phyloP scores from a whole-genome alignment of 2,888 invertebrate genomes.

The Thereva unica region DNA sequence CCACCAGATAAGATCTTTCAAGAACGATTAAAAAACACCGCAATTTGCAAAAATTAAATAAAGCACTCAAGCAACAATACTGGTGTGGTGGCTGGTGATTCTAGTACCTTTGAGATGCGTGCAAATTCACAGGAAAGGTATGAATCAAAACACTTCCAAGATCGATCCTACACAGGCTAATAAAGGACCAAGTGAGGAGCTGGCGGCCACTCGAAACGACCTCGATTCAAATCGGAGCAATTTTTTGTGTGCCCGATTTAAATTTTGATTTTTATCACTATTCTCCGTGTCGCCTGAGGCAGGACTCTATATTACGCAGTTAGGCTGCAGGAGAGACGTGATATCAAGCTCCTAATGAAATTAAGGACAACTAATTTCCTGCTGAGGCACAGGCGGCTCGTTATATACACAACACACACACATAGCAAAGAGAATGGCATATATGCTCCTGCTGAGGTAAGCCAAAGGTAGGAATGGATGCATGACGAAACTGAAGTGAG shows the following conservation, averaged over 20 bases:
- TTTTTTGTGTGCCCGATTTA: neutral
- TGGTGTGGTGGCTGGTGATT: slow-evolving; percentile 44
- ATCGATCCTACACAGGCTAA: slow-evolving; percentile 26
- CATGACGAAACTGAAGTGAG: too few species aligned
- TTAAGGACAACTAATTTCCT: slow-evolving; percentile 28
- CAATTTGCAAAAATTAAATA: slow-evolving; percentile 45
- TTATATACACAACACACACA: too few species aligned
- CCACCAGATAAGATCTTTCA: too few species aligned
- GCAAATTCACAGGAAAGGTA: slow-evolving; percentile 58
- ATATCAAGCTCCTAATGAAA: neutral
- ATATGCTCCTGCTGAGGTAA: too few species aligned
- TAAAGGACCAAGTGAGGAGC: slow-evolving; percentile 28
- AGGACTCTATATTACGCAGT: neutral
- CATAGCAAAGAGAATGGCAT: too few species aligned
- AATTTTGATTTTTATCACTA: slow-evolving; percentile 30
- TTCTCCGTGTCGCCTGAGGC: slow-evolving; percentile 10
- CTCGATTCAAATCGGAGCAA: slow-evolving; percentile 13
- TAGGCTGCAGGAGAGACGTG: neutral
- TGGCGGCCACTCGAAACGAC: slow-evolving; percentile 20
- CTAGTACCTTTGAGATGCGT: slow-evolving; percentile 45
- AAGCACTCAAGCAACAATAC: slow-evolving; percentile 28
- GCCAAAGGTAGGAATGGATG: too few species aligned
- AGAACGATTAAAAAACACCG: too few species aligned
- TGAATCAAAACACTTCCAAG: slow-evolving; percentile 56
- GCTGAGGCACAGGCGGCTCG: neutral